Base-by-base conservation (phyloP, 2,888 invertebrate genomes). In the Aphodius granarius region DNA sequence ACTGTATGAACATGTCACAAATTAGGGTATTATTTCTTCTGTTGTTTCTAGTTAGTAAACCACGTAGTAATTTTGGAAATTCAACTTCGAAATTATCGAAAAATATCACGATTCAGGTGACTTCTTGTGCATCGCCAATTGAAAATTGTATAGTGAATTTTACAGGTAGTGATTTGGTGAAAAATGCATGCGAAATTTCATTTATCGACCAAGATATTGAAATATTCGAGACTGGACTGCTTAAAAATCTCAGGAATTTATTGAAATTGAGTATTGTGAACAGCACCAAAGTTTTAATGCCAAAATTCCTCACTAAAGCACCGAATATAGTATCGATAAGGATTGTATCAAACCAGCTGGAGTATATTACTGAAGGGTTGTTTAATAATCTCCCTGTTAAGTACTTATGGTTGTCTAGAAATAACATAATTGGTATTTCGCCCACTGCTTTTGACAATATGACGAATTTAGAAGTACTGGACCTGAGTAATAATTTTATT, bases 371-470 rank as follows among this genome's bases (percentile, higher is more conserved):
- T 23, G 63, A 63, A 19, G 63, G 63, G 19, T 9, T 72, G 18
- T 72, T 72, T 62, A 23, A 19, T 63, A 72, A 72, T 20, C 17
- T 63, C n/a, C n/a, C 5, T 5, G n/a, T 72, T 16, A 72, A 62
- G 20, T 72, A 72, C 43, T 62, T 72, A 16, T 17, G 72, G 43
- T 23, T 72, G 20, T 15, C 17, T 5, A 19, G 16, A 43, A 72
- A 72, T 63, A 43, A 19, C 6, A 63, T 72, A 43, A 72, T 63
- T 19, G 18, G 18, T 2, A 72, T 72, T 63, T 3, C 43, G 16
- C 9, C 72, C 5, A 43, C 15, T 6, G 72, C 72, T 4, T 72
- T 72, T 20, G 72, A 72, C n/a, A 72, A 72, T 63, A 72, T 72
- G 72, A 72, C 72, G 9, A 4, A 72, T 16, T 43, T 72, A 15